Evolutionary conservation across 1,140 invertebrate genomes (phyloP), one percentile per base, ranked within the genome.

Genomic region (Zophobas morio): DNA sequence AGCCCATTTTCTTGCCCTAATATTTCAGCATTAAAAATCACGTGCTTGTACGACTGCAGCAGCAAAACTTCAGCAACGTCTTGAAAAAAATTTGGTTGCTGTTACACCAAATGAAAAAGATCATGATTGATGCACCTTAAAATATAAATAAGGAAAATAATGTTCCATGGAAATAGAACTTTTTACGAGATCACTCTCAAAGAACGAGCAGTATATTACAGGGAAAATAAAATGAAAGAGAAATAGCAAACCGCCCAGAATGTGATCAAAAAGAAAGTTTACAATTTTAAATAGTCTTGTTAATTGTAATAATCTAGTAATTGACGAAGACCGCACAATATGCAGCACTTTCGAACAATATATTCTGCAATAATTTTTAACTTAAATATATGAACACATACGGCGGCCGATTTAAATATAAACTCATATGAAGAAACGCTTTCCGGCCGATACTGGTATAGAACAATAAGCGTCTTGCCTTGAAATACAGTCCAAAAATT

Each of bases 331-430:
- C 35, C 8, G 60, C 20, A 36, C 42, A 46, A 42, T 5, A 66
- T 42, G 40, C 60, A 66, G 60, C 39, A 66, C 35, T 66, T 66
- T 42, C 36, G 32, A 66, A n/a, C 34, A 37, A 66, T 39, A 39
- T 37, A 40, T 39, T 66, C 37, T 66, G 40, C n/a, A 8, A 33
- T 66, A 42, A 66, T 66, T 66, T 66, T 66, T 66, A 39, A 66
- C 42, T 42, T 66, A 66, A 66, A 66, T 66, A 42, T 66, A 66
- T 66, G 39, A 42, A 66, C 60, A 42, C 60, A 32, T 33, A 66
- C 42, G 40, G 37, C 60, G 42, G 37, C n/a, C 60, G 37, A 66
- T 66, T 66, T 66, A 66, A 66, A 66, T 66, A 39, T 42, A 42
- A 66, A 66, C 60, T 66, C 60, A 42, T 42, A 66, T 60, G 56